Percentiles rank a stretch among this genome's conserved stretches.
These are phyloP conservation scores for Stegodyphus mimosarum DNA, from an alignment of 1,140 invertebrate genomes.

Conservation along the genomic window DNA sequence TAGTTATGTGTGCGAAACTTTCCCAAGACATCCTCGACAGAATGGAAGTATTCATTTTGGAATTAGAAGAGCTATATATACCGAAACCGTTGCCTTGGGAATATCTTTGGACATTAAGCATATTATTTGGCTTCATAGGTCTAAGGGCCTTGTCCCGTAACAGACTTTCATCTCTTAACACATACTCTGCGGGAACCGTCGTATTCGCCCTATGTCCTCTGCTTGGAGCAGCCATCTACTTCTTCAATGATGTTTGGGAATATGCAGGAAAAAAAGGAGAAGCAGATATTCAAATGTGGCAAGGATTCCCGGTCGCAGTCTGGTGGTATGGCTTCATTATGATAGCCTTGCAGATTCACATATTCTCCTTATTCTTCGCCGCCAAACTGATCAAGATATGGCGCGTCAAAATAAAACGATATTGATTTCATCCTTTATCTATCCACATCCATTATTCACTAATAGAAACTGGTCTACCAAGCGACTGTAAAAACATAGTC, in stretches of 20 bases:
- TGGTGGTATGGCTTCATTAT: slow-evolving; percentile 94
- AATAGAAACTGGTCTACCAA: background rate
- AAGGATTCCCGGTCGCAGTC: slow-evolving; percentile 91
- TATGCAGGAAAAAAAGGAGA: slow-evolving; percentile 77
- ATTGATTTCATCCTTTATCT: slow-evolving; percentile 2
- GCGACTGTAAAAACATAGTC: too few species aligned
- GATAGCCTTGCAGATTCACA: slow-evolving; percentile 89
- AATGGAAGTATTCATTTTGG: slow-evolving; percentile 92
- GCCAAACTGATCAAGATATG: slow-evolving; percentile 87
- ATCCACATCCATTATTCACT: background rate
- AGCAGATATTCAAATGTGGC: slow-evolving; percentile 63
- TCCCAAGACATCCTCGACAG: slow-evolving; percentile 88
- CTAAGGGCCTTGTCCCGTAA: slow-evolving; percentile 87
- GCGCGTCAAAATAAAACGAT: slow-evolving; percentile 66
- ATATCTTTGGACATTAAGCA: slow-evolving; percentile 90
- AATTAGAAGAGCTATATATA: slow-evolving; percentile 92
- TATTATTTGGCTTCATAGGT: slow-evolving; percentile 87
- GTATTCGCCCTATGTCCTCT: slow-evolving; percentile 84
- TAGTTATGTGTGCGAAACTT: slow-evolving; percentile 90
- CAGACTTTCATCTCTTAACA: slow-evolving; percentile 77
- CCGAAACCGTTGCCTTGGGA: slow-evolving; percentile 93
- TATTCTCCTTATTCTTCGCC: slow-evolving; percentile 89
- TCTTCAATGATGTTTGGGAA: slow-evolving; percentile 84
- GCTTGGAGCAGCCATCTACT: slow-evolving; percentile 82
- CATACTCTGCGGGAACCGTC: slow-evolving; percentile 84